Evolutionary conservation across 2,888 invertebrate species (phyloP).

Genomic region (Microctonus hyperodae): DNA sequence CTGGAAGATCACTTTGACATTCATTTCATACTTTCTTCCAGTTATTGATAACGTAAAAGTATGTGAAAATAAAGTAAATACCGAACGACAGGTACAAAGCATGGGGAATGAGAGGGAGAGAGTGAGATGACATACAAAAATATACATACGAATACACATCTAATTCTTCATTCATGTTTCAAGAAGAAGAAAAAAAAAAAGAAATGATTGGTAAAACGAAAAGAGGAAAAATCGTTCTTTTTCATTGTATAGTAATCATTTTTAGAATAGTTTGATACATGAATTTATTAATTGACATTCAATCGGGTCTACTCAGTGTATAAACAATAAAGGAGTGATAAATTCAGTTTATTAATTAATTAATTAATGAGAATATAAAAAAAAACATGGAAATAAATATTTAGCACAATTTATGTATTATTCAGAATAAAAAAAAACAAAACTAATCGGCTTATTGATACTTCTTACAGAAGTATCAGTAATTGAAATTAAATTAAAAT

Average conservation of each 20-base stretch:
- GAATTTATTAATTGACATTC: constrained; percentile 56
- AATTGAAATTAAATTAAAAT: constrained; percentile 10
- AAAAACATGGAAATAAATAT: constrained; percentile 41
- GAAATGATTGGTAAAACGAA: constrained; percentile 4
- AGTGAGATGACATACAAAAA: constrained; percentile 26
- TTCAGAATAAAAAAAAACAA: constrained; percentile 20
- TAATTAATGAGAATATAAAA: constrained; percentile 46
- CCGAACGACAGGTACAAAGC: constrained; percentile 46
- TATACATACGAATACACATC: constrained; percentile 32
- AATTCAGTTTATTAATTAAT: constrained; percentile 21
- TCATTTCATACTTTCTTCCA: constrained; percentile 42
- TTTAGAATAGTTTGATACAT: constrained; percentile 59
- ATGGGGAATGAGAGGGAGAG: constrained; percentile 37
- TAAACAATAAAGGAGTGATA: constrained; percentile 39
- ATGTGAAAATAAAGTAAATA: constrained; percentile 35
- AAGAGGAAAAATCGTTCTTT: constrained; percentile 51
- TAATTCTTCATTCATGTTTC: constrained; percentile 9
- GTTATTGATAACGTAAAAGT: constrained; percentile 15
- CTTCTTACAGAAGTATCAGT: neutral
- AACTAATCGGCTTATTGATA: neutral
- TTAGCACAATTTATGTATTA: constrained; percentile 57
- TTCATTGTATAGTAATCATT: constrained; percentile 63
- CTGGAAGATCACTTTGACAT: neutral
- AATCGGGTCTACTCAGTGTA: constrained; percentile 60
- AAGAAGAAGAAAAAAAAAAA: neutral